Evolutionary conservation across 2,888 invertebrate species (phyloP).

Genomic region (Latheticus oryzae): DNA sequence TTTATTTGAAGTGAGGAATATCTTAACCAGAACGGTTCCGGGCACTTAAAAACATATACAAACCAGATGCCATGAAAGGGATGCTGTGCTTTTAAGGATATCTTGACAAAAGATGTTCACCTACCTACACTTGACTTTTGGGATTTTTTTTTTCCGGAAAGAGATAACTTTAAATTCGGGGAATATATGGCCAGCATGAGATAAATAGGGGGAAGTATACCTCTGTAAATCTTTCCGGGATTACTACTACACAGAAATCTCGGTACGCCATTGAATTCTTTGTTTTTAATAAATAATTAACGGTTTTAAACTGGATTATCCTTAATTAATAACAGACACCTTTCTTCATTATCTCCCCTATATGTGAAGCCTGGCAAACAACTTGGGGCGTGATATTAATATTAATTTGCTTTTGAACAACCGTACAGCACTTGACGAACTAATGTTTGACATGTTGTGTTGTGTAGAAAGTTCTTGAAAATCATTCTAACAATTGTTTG

Average conservation of each 20-base stretch:
- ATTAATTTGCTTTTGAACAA: constrained; percentile 23
- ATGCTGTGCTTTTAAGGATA: constrained; percentile 26
- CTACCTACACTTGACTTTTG: constrained; percentile 34
- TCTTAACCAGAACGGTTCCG: constrained; percentile 30
- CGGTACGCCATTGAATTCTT: constrained; percentile 1
- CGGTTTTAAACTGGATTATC: constrained; percentile 31
- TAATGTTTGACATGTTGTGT: constrained; percentile 36
- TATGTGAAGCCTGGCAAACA: constrained; percentile 22
- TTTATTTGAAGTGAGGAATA: constrained; percentile 30
- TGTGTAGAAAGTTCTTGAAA: constrained; percentile 26
- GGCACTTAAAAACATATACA: constrained; percentile 38
- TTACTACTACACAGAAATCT: too few species aligned
- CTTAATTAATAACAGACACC: constrained; percentile 21
- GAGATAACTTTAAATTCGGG: constrained; percentile 26
- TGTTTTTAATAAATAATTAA: constrained; percentile 8
- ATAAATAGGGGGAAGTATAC: constrained; percentile 19
- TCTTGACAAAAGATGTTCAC: constrained; percentile 35
- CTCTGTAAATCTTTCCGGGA: constrained; percentile 13
- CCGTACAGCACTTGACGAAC: constrained; percentile 7
- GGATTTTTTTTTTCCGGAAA: constrained; percentile 19
- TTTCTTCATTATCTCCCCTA: constrained; percentile 12
- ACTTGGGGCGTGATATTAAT: constrained; percentile 32
- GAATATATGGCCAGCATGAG: constrained; percentile 22
- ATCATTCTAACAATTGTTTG: too few species aligned
- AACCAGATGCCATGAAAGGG: constrained; percentile 38